Percentiles rank a stretch among this genome's conserved stretches.
Conservation (phyloP, 2,888 invertebrate species). For the Pecten maximus region DNA sequence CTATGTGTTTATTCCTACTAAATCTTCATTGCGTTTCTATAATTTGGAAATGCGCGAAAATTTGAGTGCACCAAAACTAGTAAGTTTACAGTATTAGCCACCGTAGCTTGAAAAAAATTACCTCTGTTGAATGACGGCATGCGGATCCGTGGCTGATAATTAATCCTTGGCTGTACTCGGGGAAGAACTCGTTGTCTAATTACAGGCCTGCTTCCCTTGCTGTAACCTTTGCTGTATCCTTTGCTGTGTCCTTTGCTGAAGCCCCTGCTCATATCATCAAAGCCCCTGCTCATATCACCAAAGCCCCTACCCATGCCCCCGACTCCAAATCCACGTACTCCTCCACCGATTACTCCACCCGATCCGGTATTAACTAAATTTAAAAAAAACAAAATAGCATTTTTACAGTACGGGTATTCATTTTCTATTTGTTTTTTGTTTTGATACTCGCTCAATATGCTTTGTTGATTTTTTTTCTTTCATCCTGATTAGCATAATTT, state of each 20-base stretch:
- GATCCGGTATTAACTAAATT: neutral
- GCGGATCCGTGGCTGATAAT: neutral
- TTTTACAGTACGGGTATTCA: too few species aligned
- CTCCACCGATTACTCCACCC: neutral
- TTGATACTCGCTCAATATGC: too few species aligned
- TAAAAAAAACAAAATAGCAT: too few species aligned
- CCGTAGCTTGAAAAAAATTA: neutral
- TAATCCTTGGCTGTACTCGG: neutral
- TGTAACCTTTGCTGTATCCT: neutral
- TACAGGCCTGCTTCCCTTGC: neutral
- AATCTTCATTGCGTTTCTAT: too few species aligned
- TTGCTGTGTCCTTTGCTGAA: neutral
- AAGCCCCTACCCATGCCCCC: neutral
- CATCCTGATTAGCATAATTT: too few species aligned
- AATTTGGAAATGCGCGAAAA: too few species aligned
- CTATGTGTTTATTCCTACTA: too few species aligned
- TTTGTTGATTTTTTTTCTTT: too few species aligned
- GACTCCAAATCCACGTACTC: neutral
- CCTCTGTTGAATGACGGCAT: neutral
- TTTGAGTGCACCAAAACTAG: too few species aligned
- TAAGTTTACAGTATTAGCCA: too few species aligned
- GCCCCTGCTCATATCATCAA: slow-evolving; percentile 9
- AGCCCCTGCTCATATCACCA: neutral
- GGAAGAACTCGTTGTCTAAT: neutral
- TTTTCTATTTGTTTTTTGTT: too few species aligned